Evolutionary conservation across 2,797 vertebrate genomes (phyloP).

Genomic region (Hippocampus kuda): DNA sequence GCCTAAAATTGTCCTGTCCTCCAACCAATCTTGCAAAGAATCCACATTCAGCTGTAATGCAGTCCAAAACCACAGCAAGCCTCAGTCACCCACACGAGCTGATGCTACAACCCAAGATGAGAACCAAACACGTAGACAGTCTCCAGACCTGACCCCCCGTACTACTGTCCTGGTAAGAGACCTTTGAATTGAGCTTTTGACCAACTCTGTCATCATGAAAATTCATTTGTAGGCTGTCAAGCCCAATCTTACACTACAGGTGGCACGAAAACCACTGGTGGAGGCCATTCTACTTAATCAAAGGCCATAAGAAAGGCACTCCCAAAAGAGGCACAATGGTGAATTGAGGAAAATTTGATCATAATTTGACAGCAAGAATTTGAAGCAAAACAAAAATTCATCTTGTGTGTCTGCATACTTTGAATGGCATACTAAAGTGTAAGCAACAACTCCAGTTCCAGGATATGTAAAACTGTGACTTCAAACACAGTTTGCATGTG

Average conservation of each 20-base stretch:
- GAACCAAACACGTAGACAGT: conserved; percentile 49
- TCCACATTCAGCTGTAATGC: conserved; percentile 57
- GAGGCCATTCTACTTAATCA: neutral
- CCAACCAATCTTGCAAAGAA: conserved; percentile 56
- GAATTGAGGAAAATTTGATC: neutral
- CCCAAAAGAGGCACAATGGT: neutral
- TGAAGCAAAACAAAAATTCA: neutral
- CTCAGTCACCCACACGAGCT: conserved; percentile 34
- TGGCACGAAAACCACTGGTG: neutral
- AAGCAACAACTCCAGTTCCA: neutral
- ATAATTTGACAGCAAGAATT: no score
- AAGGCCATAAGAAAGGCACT: neutral
- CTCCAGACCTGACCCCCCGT: conserved; percentile 53
- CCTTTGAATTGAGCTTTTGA: neutral
- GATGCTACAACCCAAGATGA: conserved; percentile 44
- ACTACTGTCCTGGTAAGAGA: conserved; percentile 54
- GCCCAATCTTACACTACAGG: neutral
- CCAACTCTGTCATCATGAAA: neutral
- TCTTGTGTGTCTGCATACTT: neutral
- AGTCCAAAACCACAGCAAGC: conserved; percentile 51
- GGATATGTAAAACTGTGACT: neutral
- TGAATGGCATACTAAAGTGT: neutral
- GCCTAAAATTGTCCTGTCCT: conserved; percentile 37
- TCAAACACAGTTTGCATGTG: neutral
- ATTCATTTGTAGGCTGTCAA: neutral